Base-by-base conservation (phyloP, 2,113 vertebrate species). In the Brevimyrus niger region DNA sequence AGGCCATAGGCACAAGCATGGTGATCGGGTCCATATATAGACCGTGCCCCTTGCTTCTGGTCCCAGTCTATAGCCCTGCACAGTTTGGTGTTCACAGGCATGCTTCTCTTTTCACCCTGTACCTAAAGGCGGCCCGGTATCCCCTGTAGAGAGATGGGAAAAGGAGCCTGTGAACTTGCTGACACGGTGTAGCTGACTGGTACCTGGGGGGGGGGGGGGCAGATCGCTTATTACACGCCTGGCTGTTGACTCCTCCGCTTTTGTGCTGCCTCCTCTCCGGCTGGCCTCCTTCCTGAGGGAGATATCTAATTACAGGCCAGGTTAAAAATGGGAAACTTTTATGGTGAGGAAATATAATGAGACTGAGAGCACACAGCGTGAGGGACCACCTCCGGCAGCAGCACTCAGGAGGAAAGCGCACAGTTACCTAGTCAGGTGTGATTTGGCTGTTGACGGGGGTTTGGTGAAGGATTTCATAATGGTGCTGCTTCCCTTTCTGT, bases 211-310 rank as follows among this genome's bases (percentile, higher is more conserved):
- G 3, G 83, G 31, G 53, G 90, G 88, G 3, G 48, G 47, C 87
- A 46, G n/a, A 23, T 47, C 50, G 38, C 88, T 83, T 53, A 94
- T 95, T 91, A 93, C 92, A 94, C 92, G 92, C 91, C 90, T 92
- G 31, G 47, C 23, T 82, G 47, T 82, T 44, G 47, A 87, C 86
- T 80, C 69, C 46, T 19, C 35, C 13, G 15, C 85, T 65, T 83
- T 65, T 89, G 47, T 80, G 47, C 6, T 21, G 65, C 61, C 61
- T 65, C 61, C 21, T 31, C 42, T 5, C 48, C 38, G 61, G 42
- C 58, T 73, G 87, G 42, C 82, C 65, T 35, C 27, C 50, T 61
- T n/a, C 76, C 87, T 35, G 87, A 42, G 87, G 42, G 13, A 90
- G 87, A 47, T n/a, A 58, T 82, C 38, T 90, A 90, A 90, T 90